A percentile compares a stretch with the other conserved stretches of the same genome.
Evolutionary conservation across 2,113 vertebrate species (phyloP).

Genomic region (Pyrgilauda ruficollis): DNA sequence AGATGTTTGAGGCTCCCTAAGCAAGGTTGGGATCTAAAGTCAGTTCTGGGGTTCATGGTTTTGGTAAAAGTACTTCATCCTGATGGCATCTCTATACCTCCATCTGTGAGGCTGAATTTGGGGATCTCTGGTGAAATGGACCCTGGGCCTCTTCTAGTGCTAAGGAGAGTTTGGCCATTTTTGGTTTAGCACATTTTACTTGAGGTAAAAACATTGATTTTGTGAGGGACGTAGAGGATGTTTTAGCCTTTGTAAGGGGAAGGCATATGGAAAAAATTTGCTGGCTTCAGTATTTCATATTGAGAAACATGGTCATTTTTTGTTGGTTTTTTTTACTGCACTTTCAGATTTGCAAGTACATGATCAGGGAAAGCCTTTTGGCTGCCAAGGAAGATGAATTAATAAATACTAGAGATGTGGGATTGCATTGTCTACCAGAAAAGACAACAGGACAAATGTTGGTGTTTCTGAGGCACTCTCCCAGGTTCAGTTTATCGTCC

Average conservation of each 20-base stretch:
- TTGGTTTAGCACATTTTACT: background rate
- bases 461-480: background rate
- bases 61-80: background rate
- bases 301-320: background rate
- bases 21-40: background rate
- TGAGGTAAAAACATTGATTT: background rate
- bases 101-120: background rate
- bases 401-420: background rate
- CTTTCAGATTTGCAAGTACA: background rate
- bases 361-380: background rate
- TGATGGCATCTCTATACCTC: background rate
- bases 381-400: background rate
- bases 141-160: background rate
- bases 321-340: background rate
- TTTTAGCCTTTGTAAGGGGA: background rate
- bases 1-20: background rate
- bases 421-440: background rate
- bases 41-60: background rate
- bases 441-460: background rate
- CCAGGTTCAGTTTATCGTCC: background rate
- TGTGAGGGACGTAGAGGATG: background rate
- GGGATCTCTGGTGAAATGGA: background rate
- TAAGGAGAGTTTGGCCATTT: background rate
- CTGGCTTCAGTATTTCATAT: background rate
- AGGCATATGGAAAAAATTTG: background rate